phyloP scores from a whole-genome alignment of 2,888 invertebrate species.

The Tridacna gigas region DNA sequence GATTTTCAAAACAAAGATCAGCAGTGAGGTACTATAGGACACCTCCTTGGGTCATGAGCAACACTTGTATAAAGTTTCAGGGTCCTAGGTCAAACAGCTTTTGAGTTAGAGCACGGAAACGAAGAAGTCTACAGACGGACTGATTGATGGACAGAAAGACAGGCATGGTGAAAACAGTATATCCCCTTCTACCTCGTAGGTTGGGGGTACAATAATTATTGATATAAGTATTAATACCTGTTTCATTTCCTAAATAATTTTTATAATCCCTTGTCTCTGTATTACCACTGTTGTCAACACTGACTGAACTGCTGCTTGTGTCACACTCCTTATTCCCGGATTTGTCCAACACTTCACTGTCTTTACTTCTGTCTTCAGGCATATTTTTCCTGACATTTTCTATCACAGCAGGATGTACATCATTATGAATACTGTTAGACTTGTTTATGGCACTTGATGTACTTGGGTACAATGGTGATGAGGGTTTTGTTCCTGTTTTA shows the following conservation, averaged over 20 bases:
- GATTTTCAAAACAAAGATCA: too few relatives aligned
- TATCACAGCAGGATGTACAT: conserved; percentile 60
- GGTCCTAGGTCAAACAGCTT: too few relatives aligned
- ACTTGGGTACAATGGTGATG: not conserved
- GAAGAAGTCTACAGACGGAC: too few relatives aligned
- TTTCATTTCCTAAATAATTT: conserved; percentile 71
- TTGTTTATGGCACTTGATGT: conserved; percentile 21
- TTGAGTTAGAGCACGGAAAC: too few relatives aligned
- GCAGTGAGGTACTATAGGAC: too few relatives aligned
- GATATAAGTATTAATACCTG: conserved; percentile 56
- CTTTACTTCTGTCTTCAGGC: conserved; percentile 25
- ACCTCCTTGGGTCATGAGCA: too few relatives aligned
- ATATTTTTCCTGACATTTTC: conserved; percentile 52
- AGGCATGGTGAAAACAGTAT: too few relatives aligned
- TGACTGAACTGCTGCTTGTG: conserved; percentile 29
- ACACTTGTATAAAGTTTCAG: too few relatives aligned
- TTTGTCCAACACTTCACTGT: conserved; percentile 9
- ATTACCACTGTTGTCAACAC: conserved; percentile 24
- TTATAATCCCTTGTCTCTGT: conserved; percentile 69
- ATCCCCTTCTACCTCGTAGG: too few relatives aligned
- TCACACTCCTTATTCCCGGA: conserved; percentile 30
- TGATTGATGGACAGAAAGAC: too few relatives aligned
- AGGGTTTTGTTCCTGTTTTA: conserved; percentile 3
- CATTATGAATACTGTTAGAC: conserved; percentile 59
- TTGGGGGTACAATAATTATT: too few relatives aligned